Base-by-base conservation (phyloP, 2,113 vertebrate genomes). In the Atractosteus spatula region DNA sequence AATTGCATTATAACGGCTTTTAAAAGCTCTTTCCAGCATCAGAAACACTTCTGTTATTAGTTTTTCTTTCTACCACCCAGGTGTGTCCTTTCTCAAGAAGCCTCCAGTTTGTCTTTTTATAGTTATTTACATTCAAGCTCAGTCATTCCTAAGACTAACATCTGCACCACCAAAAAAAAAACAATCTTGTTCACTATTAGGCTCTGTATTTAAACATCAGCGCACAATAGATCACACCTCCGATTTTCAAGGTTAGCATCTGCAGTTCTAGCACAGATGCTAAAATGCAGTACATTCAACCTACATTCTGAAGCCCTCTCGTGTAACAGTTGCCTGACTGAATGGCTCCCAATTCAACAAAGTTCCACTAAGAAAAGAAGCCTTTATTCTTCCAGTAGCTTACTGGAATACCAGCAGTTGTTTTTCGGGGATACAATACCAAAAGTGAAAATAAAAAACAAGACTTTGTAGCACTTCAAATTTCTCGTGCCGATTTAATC, bases 271-370 rank as follows among this genome's bases (percentile, higher is more conserved):
- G 61, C 47, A 45, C 41, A 57, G 70, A 66, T 67, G 68, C 59
- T 57, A 12, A 55, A 69, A 72, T 72, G 69, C 51, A 69, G 66
- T 72, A 65, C 41, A 72, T 56, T 66, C 69, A 66, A 76, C 57
- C 59, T 64, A 75, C 82, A 77, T 78, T 79, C 71, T 73, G 62
- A 65, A 17, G 69, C 69, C 61, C 73, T 69, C 43, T 44, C 68
- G 54, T 70, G 55, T 64, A 76, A 69, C 57, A 64, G 64, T 70
- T 14, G 54, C 55, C 79, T 44, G 7, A 55, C 56, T 70, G 76
- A 66, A 73, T 69, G 66, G 72, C 72, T 55, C 71, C 55, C 76
- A 70, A 79, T 77, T 80, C 77, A 74, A 69, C 67, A 17, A 51
- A 51, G 5, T 51, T 51, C 47, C 5, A 10, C 10, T 5, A 2